Conservation (phyloP, 2,888 invertebrate genomes). For the Cantharis rufa region DNA sequence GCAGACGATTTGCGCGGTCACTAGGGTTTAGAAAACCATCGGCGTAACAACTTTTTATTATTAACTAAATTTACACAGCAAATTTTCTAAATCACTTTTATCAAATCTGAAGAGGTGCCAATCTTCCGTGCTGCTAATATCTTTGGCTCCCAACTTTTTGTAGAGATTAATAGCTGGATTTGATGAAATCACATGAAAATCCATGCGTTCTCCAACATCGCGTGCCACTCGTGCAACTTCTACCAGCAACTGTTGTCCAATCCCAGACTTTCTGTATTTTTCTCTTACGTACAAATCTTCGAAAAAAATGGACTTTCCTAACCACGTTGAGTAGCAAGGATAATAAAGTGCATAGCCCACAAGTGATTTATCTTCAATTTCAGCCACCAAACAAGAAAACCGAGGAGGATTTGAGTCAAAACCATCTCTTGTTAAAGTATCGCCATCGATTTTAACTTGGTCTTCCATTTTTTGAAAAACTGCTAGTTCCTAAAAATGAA, state of each 20-base stretch:
- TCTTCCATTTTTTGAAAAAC: slow-evolving; percentile 77
- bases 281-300: slow-evolving; percentile 85
- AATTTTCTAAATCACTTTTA: slow-evolving; percentile 36
- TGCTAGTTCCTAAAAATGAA: slow-evolving; percentile 68
- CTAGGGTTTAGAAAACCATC: too few species aligned
- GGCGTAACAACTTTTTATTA: too few species aligned
- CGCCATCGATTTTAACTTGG: slow-evolving; percentile 68
- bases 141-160: slow-evolving; percentile 66
- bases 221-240: slow-evolving; percentile 69
- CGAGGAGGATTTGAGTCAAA: slow-evolving; percentile 67
- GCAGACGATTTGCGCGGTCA: too few species aligned
- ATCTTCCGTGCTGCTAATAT: slow-evolving; percentile 68
- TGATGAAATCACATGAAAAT: slow-evolving; percentile 83
- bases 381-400: slow-evolving; percentile 75
- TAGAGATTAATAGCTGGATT: slow-evolving; percentile 83
- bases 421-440: slow-evolving; percentile 72
- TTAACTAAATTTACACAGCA: neutral
- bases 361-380: slow-evolving; percentile 54
- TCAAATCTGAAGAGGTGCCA: slow-evolving; percentile 71
- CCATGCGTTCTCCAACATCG: slow-evolving; percentile 61
- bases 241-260: slow-evolving; percentile 70
- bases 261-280: slow-evolving; percentile 64
- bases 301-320: slow-evolving; percentile 76
- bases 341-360: slow-evolving; percentile 85
- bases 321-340: slow-evolving; percentile 84